These are phyloP conservation scores for zebrafish (Danio rerio) DNA, from an alignment of 2,113 vertebrate genomes.

Conservation along the genomic window GRCz12tu NC_133180.1:59160001-59160500, in stretches of 20 bases:
- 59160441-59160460: not conserved
- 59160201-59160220: not conserved
- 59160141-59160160: not conserved
- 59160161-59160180: not conserved
- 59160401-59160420: not conserved
- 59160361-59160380: not conserved
- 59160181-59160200: not conserved
- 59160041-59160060: not conserved
- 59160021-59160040: not conserved
- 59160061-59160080: not conserved
- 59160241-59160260: not conserved
- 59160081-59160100: not conserved
- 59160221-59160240: not conserved
- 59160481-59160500: not conserved
- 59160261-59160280: not conserved
- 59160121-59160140: not conserved
- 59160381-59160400: not conserved
- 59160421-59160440: not conserved
- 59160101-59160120: not conserved
- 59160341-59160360: not conserved
- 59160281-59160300: not conserved
- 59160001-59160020: fast-evolving
- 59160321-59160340: not conserved
- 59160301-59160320: not conserved
- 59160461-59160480: not conserved